A percentile compares a stretch with the other conserved stretches of the same genome.
Evolutionary conservation across 1,140 invertebrate genomes (phyloP).

Genomic region (Colletes gigas): DNA sequence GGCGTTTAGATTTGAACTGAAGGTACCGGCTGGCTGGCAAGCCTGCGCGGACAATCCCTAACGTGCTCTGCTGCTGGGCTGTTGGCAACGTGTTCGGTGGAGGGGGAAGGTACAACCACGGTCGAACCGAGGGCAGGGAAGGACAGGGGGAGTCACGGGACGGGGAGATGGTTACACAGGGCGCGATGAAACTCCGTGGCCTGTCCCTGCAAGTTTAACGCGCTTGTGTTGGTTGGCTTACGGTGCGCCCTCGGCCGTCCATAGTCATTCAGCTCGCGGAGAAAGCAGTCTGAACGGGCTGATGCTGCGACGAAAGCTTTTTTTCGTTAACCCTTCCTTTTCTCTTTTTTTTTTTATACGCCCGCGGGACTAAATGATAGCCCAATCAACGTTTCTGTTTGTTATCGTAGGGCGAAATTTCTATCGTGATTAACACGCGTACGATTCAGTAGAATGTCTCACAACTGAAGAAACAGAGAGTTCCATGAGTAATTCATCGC

Average conservation of each 20-base stretch:
- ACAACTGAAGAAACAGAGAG: too few species aligned
- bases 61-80: slow-evolving; percentile 24
- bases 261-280: slow-evolving; percentile 10
- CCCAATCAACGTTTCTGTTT: too few species aligned
- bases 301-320: slow-evolving; percentile 15
- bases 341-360: too few species aligned
- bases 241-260: background rate
- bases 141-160: background rate
- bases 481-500: too few species aligned
- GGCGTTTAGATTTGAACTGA: slow-evolving; percentile 47
- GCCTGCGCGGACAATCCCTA: slow-evolving; percentile 16
- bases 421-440: too few species aligned
- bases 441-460: too few species aligned
- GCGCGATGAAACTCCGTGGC: slow-evolving; percentile 36
- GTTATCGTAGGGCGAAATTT: too few species aligned
- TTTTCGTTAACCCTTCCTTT: background rate
- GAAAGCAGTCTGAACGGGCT: background rate
- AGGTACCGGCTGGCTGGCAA: slow-evolving; percentile 8
- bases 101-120: slow-evolving; percentile 28
- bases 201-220: background rate
- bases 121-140: background rate
- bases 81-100: slow-evolving; percentile 24
- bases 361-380: too few species aligned
- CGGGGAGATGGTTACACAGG: slow-evolving; percentile 33
- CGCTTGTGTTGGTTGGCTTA: background rate